Percentiles rank a stretch among this genome's conserved stretches.
phyloP scores from a whole-genome alignment of 2,888 invertebrate species.

The Merodon equestris region DNA sequence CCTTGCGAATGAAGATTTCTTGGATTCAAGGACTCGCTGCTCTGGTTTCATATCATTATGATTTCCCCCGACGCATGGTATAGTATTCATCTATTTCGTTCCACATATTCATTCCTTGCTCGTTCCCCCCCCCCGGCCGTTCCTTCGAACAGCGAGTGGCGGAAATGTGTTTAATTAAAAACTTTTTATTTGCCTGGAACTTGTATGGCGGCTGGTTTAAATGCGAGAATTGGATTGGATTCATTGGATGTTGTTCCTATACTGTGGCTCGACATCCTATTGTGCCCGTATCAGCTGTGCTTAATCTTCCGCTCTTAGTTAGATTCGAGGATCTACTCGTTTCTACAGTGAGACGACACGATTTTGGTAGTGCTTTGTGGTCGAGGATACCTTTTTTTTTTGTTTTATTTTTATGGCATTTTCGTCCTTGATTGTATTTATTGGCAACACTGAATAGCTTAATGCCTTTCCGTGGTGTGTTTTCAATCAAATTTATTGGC shows the following conservation, averaged over 20 bases:
- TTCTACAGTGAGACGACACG: background rate
- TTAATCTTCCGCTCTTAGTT: background rate
- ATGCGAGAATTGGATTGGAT: conserved; percentile 61
- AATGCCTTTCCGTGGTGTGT: conserved; percentile 50
- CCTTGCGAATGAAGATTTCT: conserved; percentile 14
- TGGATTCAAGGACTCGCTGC: conserved; percentile 57
- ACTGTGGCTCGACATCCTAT: background rate
- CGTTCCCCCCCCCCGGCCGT: too few relatives aligned
- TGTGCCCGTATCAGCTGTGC: conserved; percentile 28
- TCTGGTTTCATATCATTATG: conserved; percentile 64
- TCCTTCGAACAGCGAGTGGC: conserved; percentile 24
- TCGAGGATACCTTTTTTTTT: conserved; percentile 8
- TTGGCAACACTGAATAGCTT: conserved; percentile 47
- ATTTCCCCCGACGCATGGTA: conserved; percentile 61
- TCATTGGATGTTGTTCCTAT: background rate
- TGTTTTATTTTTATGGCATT: conserved; percentile 10
- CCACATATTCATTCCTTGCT: too few relatives aligned
- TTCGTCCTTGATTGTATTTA: conserved; percentile 35
- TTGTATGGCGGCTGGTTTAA: conserved; percentile 49
- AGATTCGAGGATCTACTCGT: background rate
- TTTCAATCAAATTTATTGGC: conserved; percentile 61
- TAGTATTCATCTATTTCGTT: conserved; percentile 6
- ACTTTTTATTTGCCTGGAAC: conserved; percentile 60
- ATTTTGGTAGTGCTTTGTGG: conserved; percentile 18
- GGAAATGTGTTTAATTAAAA: conserved; percentile 67